Percentiles rank a stretch among this genome's conserved stretches.
phyloP scores from a whole-genome alignment of 2,888 invertebrate species.

The Pollenia angustigena region DNA sequence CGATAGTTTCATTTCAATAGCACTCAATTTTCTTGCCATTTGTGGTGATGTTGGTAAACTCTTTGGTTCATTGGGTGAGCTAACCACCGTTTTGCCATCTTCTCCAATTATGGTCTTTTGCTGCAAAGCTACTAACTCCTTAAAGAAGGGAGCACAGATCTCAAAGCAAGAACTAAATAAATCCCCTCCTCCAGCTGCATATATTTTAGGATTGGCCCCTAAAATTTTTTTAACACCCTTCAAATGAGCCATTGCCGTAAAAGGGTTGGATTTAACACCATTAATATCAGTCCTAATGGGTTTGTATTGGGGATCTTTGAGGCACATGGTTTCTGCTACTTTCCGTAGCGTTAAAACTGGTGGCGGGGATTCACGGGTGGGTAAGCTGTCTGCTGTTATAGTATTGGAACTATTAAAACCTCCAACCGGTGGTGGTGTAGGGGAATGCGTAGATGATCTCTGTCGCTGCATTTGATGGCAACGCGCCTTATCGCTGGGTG shows the following conservation, averaged over 20 bases:
- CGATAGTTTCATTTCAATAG: slow-evolving; percentile 80
- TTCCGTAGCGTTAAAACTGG: slow-evolving; percentile 86
- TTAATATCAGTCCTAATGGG: slow-evolving; percentile 85
- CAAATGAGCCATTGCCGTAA: slow-evolving; percentile 90
- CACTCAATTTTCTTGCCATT: slow-evolving; percentile 83
- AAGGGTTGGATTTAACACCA: slow-evolving; percentile 87
- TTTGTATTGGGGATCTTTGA: slow-evolving; percentile 92
- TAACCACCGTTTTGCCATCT: slow-evolving; percentile 60
- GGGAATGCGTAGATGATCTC: slow-evolving; percentile 81
- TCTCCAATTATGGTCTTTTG: slow-evolving; percentile 75
- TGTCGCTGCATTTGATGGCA: slow-evolving; percentile 87
- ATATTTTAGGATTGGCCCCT: slow-evolving; percentile 86
- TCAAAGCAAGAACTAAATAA: slow-evolving; percentile 91
- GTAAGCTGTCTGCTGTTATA: slow-evolving; percentile 85
- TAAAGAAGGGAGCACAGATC: slow-evolving; percentile 88
- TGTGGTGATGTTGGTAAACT: slow-evolving; percentile 86
- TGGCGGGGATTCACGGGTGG: slow-evolving; percentile 63
- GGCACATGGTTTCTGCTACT: slow-evolving; percentile 94
- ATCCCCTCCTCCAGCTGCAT: slow-evolving; percentile 85
- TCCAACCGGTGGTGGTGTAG: slow-evolving; percentile 80
- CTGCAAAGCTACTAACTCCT: slow-evolving; percentile 82
- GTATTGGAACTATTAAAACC: slow-evolving; percentile 80
- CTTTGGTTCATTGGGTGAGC: slow-evolving; percentile 82
- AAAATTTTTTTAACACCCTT: slow-evolving; percentile 93
- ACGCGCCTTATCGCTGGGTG: slow-evolving; percentile 90